Evolutionary conservation across 2,113 vertebrate genomes (phyloP).

Genomic region (Lophochroa leadbeateri): DNA sequence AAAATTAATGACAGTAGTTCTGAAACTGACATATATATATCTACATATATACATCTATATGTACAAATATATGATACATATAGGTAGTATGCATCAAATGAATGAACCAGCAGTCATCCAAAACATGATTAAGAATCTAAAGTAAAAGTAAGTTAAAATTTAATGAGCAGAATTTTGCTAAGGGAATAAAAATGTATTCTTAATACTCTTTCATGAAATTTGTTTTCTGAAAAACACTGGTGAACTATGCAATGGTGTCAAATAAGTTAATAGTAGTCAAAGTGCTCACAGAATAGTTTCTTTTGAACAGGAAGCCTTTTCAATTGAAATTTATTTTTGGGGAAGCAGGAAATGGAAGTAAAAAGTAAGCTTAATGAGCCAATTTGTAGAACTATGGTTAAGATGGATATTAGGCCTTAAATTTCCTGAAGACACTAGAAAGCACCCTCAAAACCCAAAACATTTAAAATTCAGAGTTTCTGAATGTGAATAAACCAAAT

Average conservation of each 20-base stretch:
- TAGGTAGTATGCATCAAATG: background rate
- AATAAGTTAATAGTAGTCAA: background rate
- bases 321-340: background rate
- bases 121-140: background rate
- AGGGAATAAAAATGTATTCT: background rate
- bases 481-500: background rate
- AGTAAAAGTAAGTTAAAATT: background rate
- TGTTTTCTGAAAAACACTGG: background rate
- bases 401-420: background rate
- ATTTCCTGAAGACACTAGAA: background rate
- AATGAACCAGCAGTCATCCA: background rate
- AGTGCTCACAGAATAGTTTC: background rate
- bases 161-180: background rate
- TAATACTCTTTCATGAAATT: background rate
- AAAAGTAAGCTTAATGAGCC: background rate
- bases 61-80: background rate
- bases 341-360: background rate
- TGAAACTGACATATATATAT: background rate
- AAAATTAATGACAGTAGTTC: background rate
- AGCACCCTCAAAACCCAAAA: background rate
- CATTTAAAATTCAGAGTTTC: background rate
- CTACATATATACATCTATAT: too few relatives aligned
- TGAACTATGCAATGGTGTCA: background rate
- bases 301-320: background rate
- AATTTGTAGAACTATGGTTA: background rate